Conservation (phyloP, 2,888 invertebrate genomes). For the Brenthis hecate region DNA sequence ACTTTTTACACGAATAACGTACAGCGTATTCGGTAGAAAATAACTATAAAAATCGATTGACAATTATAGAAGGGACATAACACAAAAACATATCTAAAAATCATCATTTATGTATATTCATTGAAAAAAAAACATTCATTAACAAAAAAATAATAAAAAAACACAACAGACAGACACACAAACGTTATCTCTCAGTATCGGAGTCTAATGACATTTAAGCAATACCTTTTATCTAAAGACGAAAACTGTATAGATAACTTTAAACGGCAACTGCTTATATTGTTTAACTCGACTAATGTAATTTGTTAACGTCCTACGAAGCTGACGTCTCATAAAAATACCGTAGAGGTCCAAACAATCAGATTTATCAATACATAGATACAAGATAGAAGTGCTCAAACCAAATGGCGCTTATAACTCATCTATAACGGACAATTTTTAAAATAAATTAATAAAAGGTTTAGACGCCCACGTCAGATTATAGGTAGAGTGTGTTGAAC, state of each 20-base stretch:
- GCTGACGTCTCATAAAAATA: constrained; percentile 52
- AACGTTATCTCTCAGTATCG: not conserved
- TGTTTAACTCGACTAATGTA: constrained; percentile 66
- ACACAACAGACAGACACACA: constrained; percentile 9
- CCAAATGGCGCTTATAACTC: constrained; percentile 62
- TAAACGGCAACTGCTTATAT: constrained; percentile 79
- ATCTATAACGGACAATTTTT: constrained; percentile 41
- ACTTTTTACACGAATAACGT: no score
- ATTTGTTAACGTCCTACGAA: constrained; percentile 73
- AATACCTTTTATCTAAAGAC: constrained; percentile 79
- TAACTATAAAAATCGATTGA: no score
- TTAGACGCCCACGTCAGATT: constrained; percentile 21
- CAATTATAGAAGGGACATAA: no score
- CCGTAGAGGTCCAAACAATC: constrained; percentile 67
- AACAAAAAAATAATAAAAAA: not conserved
- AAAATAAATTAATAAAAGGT: constrained; percentile 31
- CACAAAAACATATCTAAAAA: not conserved
- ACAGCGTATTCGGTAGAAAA: no score
- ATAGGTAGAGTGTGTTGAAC: constrained; percentile 12
- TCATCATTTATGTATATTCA: no score
- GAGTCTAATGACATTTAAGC: constrained; percentile 81
- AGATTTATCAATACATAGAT: constrained; percentile 59
- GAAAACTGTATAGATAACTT: constrained; percentile 77
- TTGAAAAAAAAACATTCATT: not conserved
- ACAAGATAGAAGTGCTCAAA: constrained; percentile 56